A percentile compares a stretch with the other conserved stretches of the same genome.
Conservation (phyloP, 2,888 invertebrate species). For the Amiota minor region DNA sequence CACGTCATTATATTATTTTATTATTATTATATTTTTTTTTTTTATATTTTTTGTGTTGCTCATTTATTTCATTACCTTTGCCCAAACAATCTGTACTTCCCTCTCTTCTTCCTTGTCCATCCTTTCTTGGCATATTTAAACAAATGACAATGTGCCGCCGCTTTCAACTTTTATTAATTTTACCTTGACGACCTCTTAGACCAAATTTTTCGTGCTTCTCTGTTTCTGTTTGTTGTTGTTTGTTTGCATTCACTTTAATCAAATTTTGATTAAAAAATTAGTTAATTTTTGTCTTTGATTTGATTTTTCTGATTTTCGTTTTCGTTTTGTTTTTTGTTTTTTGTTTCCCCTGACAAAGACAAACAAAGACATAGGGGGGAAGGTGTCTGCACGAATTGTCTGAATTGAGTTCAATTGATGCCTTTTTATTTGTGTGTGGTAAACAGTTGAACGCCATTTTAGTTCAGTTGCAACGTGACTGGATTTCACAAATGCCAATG, state of each 20-base stretch:
- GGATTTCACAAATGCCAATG: no score
- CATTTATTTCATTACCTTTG: background rate
- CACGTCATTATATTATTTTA: conserved; percentile 24
- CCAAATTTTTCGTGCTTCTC: background rate
- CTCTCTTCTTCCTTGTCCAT: no score
- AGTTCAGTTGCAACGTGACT: conserved; percentile 18
- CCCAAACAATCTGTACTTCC: no score
- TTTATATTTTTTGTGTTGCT: background rate
- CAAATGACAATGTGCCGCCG: conserved; percentile 7
- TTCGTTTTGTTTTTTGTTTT: no score
- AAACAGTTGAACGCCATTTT: conserved; percentile 15
- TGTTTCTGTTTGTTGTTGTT: background rate
- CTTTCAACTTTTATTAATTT: no score
- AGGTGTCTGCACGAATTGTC: no score
- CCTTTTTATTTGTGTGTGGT: background rate
- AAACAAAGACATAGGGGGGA: no score
- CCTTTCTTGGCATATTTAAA: background rate
- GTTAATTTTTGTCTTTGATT: background rate
- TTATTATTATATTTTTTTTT: conserved; percentile 11
- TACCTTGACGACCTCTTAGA: background rate
- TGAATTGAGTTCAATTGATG: no score
- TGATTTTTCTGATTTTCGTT: background rate
- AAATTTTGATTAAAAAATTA: conserved; percentile 23
- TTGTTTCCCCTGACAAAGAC: no score
- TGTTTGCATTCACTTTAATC: conserved; percentile 8